phyloP scores from a whole-genome alignment of 1,140 invertebrate species.

The Microplitis demolitor region DNA sequence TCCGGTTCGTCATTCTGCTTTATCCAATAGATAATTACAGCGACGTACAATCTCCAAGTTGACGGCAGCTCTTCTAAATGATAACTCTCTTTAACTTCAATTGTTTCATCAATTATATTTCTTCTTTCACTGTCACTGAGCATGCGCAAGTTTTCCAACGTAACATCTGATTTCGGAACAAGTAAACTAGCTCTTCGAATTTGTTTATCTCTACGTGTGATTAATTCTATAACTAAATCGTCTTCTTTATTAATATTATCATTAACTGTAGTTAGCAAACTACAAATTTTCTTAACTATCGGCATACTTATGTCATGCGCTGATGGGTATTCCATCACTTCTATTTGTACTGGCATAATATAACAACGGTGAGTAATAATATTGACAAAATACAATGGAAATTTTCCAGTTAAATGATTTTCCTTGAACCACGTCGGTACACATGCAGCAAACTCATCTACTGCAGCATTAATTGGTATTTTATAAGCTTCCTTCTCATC shows the following conservation, averaged over 20 bases:
- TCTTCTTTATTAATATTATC: constrained; percentile 40
- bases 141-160: constrained; percentile 50
- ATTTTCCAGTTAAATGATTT: constrained; percentile 64
- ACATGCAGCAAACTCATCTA: constrained; percentile 19
- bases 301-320: constrained; percentile 67
- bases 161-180: constrained; percentile 46
- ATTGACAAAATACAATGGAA: constrained; percentile 71
- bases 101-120: constrained; percentile 59
- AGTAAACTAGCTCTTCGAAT: constrained; percentile 33
- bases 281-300: constrained; percentile 71
- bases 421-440: constrained; percentile 71
- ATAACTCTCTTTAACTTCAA: constrained; percentile 49
- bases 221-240: constrained; percentile 47
- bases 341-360: constrained; percentile 75
- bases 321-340: constrained; percentile 67
- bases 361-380: constrained; percentile 68
- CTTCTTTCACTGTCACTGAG: constrained; percentile 40
- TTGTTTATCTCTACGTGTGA: constrained; percentile 45
- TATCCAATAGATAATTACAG: constrained; percentile 72
- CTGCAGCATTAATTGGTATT: not conserved
- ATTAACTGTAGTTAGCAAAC: constrained; percentile 62
- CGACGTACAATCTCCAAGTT: constrained; percentile 68
- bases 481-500: constrained; percentile 20
- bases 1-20: constrained; percentile 56
- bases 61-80: constrained; percentile 62